These are phyloP conservation scores for Epirrhoe tristata DNA, from an alignment of 2,888 invertebrate genomes.

Conservation along the genomic window DNA sequence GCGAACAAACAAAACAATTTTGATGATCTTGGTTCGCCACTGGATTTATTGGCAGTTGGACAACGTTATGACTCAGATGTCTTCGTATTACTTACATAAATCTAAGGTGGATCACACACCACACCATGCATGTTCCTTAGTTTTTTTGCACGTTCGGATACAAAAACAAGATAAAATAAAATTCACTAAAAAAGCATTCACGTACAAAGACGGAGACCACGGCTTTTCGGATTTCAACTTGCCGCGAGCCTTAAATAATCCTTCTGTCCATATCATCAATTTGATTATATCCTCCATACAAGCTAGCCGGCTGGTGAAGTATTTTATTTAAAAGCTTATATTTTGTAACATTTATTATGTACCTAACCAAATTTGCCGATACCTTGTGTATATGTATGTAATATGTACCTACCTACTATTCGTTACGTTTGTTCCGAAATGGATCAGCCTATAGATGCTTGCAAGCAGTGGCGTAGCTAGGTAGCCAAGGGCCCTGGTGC, in stretches of 20 bases:
- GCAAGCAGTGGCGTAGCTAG: too few relatives aligned
- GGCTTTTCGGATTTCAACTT: too few relatives aligned
- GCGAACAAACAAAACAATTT: slow-evolving; percentile 8
- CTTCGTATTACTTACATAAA: slow-evolving; percentile 35
- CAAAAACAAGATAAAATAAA: neutral
- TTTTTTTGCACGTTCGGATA: neutral
- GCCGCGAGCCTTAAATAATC: too few relatives aligned
- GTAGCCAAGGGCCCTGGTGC: too few relatives aligned
- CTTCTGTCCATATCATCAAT: too few relatives aligned
- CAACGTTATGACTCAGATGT: slow-evolving; percentile 25
- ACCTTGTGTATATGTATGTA: neutral
- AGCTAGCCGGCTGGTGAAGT: neutral
- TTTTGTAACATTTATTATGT: too few relatives aligned
- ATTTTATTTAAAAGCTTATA: too few relatives aligned
- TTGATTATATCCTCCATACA: too few relatives aligned
- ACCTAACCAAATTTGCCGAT: neutral
- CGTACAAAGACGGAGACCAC: too few relatives aligned
- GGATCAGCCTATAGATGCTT: neutral
- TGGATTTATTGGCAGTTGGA: slow-evolving; percentile 8
- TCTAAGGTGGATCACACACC: slow-evolving; percentile 10
- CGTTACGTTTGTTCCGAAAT: neutral
- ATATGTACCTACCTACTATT: neutral
- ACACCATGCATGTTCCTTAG: neutral
- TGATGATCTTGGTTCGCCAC: slow-evolving; percentile 11
- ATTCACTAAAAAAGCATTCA: too few relatives aligned